Evolutionary conservation across 2,888 invertebrate species (phyloP).

Genomic region (Eudasyphora cyanicolor): DNA sequence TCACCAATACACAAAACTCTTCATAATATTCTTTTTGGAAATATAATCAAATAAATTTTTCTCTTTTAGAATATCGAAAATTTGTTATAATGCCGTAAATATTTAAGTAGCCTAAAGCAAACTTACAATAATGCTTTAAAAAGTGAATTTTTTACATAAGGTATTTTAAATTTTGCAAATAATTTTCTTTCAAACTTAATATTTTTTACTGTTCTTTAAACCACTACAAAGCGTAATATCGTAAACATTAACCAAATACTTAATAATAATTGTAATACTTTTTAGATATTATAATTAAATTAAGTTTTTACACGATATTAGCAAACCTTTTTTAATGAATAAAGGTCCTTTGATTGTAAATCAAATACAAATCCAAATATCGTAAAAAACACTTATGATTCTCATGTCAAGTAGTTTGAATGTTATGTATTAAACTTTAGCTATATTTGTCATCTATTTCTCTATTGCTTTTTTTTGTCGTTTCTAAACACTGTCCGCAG

Average conservation of each 20-base stretch:
- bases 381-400: no score
- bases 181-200: neutral
- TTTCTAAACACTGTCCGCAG: no score
- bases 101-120: constrained; percentile 22
- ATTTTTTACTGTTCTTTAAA: neutral
- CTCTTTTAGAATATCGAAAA: constrained; percentile 14
- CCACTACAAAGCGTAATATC: neutral
- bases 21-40: neutral
- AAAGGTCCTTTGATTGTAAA: no score
- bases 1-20: neutral
- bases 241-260: neutral
- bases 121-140: constrained; percentile 11
- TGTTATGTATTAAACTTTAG: no score
- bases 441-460: no score
- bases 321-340: no score
- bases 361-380: no score
- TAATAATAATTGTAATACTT: no score
- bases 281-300: no score
- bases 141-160: constrained; percentile 23
- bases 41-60: constrained; percentile 16
- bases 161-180: neutral
- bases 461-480: no score
- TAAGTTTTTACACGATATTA: no score
- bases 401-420: no score
- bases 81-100: constrained; percentile 32